A percentile compares a stretch with the other conserved stretches of the same genome.
Conservation (phyloP, 35 echinoderm and acorn worm genomes). For the Diadema setosum region DNA sequence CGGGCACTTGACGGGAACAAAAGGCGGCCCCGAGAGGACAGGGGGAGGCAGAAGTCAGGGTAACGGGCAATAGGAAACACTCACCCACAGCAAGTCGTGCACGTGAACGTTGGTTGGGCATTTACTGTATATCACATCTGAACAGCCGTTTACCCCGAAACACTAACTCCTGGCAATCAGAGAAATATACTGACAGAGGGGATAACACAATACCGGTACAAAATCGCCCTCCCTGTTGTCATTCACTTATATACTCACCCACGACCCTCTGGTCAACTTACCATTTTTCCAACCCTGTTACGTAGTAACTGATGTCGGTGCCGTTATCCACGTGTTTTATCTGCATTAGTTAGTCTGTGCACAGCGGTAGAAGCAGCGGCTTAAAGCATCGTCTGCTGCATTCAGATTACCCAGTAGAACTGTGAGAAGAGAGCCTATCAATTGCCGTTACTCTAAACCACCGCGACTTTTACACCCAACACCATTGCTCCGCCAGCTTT, state of each 20-base stretch:
- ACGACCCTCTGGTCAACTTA: not conserved
- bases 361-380: not conserved
- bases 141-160: not conserved
- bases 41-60: slow-evolving; percentile 40
- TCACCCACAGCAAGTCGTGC: not conserved
- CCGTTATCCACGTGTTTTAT: not conserved
- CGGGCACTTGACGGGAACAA: slow-evolving; percentile 73
- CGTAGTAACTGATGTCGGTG: not conserved
- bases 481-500: not conserved
- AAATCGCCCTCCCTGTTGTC: not conserved
- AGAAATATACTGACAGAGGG: not conserved
- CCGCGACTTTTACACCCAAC: not conserved
- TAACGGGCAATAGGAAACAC: not conserved
- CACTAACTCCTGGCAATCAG: not conserved
- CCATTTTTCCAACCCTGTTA: not conserved
- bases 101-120: not conserved
- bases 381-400: not conserved
- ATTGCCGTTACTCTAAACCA: slow-evolving; percentile 1
- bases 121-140: not conserved
- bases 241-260: not conserved
- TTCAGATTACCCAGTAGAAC: slow-evolving; percentile 26
- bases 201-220: not conserved
- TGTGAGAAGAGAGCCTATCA: not conserved
- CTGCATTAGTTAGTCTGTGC: not conserved
- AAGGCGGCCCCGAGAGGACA: slow-evolving; percentile 51